Percentiles rank a stretch among this genome's conserved stretches.
phyloP scores from a whole-genome alignment of 2,113 vertebrate species.

The Serilophus lunatus region DNA sequence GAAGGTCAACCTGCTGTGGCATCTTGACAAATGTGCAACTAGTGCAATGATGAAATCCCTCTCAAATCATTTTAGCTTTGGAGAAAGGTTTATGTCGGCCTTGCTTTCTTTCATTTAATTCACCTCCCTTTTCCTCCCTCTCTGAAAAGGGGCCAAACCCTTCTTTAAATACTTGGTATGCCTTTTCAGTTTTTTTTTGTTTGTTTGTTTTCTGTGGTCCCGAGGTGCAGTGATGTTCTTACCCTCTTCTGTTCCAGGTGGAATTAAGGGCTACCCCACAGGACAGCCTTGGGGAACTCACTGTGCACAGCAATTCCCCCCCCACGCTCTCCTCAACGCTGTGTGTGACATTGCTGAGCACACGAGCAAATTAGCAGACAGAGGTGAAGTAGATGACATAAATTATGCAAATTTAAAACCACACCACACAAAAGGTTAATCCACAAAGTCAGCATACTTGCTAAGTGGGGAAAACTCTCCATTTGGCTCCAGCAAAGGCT shows the following conservation, averaged over 20 bases:
- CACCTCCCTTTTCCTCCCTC: not conserved
- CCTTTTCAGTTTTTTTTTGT: not conserved
- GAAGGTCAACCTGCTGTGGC: not conserved
- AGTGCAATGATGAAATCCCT: not conserved
- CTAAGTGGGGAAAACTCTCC: not conserved
- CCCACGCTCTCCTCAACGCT: fast-evolving
- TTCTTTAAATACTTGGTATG: not conserved
- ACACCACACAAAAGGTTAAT: conserved; percentile 6
- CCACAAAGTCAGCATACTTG: not conserved
- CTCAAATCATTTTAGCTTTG: not conserved
- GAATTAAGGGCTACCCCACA: not conserved
- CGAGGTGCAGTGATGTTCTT: not conserved
- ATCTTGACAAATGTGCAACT: not conserved
- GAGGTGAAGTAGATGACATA: not conserved
- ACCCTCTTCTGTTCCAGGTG: not conserved
- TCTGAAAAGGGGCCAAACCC: not conserved
- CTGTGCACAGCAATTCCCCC: not conserved
- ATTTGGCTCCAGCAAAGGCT: not conserved
- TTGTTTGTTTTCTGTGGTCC: not conserved
- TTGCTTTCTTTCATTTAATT: not conserved
- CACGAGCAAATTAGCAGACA: not conserved
- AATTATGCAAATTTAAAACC: conserved; percentile 35
- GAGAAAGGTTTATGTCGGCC: not conserved
- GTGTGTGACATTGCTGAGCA: not conserved
- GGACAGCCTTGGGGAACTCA: not conserved